Evolutionary conservation across 2,113 vertebrate species (phyloP), one percentile per base, ranked within the genome.

Genomic region (Strigops habroptila): DNA sequence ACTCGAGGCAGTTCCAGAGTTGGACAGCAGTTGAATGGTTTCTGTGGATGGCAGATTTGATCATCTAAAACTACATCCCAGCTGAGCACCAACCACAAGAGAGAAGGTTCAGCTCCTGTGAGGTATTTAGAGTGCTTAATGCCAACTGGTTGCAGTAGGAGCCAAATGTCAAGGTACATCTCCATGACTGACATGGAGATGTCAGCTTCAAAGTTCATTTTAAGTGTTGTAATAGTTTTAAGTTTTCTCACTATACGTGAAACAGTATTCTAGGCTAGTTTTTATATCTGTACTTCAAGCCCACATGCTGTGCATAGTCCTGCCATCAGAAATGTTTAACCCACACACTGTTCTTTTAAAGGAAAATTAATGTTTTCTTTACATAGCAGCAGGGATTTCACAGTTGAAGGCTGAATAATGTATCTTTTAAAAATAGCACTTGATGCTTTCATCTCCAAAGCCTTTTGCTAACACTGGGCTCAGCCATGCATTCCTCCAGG

Each of bases 361-460:
- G 74, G 48, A 95, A 97, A 95, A 97, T 93, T 90, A 91, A 68
- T 86, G 57, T 94, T 93, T 96, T 92, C 83, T 96, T 88, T 93
- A 86, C 80, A 82, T 52, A 88, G 57, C 57, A 92, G 49, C 73
- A 89, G 77, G 68, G 49, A 79, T 94, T 95, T 93, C 69, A 73
- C 86, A 87, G 80, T 39, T 78, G 88, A 93, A 64, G 77, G 22
- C 48, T 95, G 73, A 91, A 86, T 76, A 82, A 86, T 31, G 14
- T 60, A 33, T 90, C 48, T 80, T 88, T 90, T 86, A 76, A 94
- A 95, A 92, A 79, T 48, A 89, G 22, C 41, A 69, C 16, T 68
- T 82, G 60, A 11, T 71, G 55, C 51, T 94, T 91, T 76, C 80
- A 43, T 88, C 74, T 91, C 51, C 51, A 86, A 77, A 86, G 16